Evolutionary conservation across 1,140 invertebrate species (phyloP).

Genomic region (Orius insidiosus): DNA sequence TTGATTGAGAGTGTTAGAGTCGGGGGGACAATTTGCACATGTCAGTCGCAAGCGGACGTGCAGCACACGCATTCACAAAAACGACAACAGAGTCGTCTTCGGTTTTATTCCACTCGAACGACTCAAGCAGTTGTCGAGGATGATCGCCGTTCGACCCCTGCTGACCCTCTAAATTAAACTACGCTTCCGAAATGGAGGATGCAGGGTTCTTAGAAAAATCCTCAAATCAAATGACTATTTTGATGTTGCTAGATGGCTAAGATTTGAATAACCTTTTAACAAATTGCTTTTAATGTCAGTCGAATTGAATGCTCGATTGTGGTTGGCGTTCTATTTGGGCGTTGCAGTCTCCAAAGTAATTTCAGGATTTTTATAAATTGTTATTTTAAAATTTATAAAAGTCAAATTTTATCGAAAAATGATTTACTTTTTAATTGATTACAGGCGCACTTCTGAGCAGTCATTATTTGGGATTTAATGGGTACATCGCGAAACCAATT

Average conservation of each 20-base stretch:
- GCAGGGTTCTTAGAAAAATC: no score
- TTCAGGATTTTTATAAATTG: no score
- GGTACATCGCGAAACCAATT: slow-evolving; percentile 35
- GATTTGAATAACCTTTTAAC: no score
- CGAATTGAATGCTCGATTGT: no score
- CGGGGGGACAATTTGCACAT: slow-evolving; percentile 8
- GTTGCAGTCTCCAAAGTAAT: no score
- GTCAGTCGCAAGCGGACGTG: slow-evolving; percentile 5
- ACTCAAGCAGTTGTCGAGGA: background rate
- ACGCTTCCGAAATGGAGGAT: background rate
- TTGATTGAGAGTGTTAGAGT: slow-evolving; percentile 2
- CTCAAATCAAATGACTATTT: no score
- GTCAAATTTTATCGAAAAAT: background rate
- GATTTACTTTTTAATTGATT: slow-evolving; percentile 1
- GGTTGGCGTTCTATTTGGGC: no score
- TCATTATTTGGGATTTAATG: slow-evolving; percentile 22
- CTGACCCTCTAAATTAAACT: background rate
- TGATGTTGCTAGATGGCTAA: no score
- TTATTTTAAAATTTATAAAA: no score
- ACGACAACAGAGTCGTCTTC: no score
- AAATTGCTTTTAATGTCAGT: no score
- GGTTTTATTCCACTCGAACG: no score
- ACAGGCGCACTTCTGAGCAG: slow-evolving; percentile 13
- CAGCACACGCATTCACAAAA: slow-evolving; percentile 3
- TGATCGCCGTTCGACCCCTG: background rate